A percentile compares a stretch with the other conserved stretches of the same genome.
Conservation (phyloP, 2,888 invertebrate species). For the Synergus itoensis region DNA sequence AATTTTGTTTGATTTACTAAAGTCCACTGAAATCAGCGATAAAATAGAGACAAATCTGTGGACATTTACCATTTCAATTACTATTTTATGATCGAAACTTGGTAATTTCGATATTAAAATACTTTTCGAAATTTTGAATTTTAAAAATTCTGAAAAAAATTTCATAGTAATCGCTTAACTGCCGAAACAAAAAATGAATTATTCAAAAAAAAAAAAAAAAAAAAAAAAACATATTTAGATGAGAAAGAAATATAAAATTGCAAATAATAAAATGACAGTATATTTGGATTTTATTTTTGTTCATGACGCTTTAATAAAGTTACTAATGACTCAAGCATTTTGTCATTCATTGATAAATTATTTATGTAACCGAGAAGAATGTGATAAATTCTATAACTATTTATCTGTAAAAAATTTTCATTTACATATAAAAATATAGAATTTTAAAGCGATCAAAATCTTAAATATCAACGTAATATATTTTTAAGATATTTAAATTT, state of each 20-base stretch:
- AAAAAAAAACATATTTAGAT: not conserved
- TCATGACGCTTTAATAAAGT: not conserved
- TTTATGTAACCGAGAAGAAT: not conserved
- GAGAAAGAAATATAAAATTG: not conserved
- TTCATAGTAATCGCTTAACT: not conserved
- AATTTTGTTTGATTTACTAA: conserved; percentile 36
- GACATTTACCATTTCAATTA: not conserved
- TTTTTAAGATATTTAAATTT: not conserved
- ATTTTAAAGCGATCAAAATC: not conserved
- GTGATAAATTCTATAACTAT: not conserved
- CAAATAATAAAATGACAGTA: not conserved
- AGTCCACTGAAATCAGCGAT: conserved; percentile 9
- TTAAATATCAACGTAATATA: too few relatives aligned
- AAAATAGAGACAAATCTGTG: not conserved
- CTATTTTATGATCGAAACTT: not conserved
- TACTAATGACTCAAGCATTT: not conserved
- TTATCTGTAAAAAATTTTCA: not conserved
- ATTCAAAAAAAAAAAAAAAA: too few relatives aligned
- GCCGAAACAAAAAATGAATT: not conserved
- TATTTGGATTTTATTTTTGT: not conserved
- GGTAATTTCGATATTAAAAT: conserved; percentile 2
- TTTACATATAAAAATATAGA: not conserved
- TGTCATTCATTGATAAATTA: not conserved
- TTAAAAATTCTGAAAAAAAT: too few relatives aligned
- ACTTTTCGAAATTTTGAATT: too few relatives aligned